These are phyloP conservation scores for Molossus molossus DNA, from an alignment of 2,797 vertebrate species.

Conservation along the genomic window DNA sequence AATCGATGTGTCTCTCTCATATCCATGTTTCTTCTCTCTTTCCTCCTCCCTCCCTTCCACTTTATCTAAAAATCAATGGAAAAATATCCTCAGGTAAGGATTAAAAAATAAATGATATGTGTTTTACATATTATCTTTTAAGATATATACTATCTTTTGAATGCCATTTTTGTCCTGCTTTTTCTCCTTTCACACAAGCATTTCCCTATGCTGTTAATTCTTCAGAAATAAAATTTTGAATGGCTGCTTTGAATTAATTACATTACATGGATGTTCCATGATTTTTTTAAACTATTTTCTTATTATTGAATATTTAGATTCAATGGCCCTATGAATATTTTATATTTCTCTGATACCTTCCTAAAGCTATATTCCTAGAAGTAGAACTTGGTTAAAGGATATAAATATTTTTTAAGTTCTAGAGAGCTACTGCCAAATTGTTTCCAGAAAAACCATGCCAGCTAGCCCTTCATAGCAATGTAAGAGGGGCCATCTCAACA, in stretches of 20 bases:
- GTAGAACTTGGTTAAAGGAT: background rate
- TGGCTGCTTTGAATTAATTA: background rate
- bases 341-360: background rate
- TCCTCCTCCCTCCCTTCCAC: too few species aligned
- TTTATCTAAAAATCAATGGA: too few species aligned
- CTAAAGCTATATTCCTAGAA: background rate
- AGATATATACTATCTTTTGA: background rate
- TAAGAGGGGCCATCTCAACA: background rate
- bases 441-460: background rate
- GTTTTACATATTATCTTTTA: background rate
- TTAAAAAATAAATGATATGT: background rate
- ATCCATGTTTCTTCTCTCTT: too few species aligned
- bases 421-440: background rate
- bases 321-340: background rate
- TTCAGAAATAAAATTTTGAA: conserved; percentile 15
- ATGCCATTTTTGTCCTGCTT: background rate
- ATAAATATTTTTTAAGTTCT: background rate
- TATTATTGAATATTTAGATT: background rate
- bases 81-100: too few species aligned
- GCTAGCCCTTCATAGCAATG: background rate
- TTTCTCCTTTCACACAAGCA: background rate
- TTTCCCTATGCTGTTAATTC: background rate
- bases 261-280: background rate
- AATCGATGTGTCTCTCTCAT: too few species aligned
- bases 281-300: background rate